Evolutionary conservation across 2,888 invertebrate genomes (phyloP), one percentile per base, ranked within the genome.

Genomic region (Microctonus brassicae): DNA sequence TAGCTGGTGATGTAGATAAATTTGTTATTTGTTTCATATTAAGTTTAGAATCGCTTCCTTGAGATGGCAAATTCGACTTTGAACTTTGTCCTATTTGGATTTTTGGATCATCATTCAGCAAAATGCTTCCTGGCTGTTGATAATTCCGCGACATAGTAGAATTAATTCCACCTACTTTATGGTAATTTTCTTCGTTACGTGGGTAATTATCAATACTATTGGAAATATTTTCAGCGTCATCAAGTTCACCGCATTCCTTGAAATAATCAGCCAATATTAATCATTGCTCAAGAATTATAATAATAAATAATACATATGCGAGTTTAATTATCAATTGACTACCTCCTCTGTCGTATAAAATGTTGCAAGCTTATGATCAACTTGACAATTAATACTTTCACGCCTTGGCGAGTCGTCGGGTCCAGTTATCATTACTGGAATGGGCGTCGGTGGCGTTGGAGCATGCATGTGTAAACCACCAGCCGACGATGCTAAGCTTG

Each of bases 391-490:
- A 72, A 81, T 75, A 70, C 84, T 83, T 77, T 85, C 80, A 34
- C 82, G 79, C 57, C 81, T 77, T 9, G 80, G 77, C 24, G 79
- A 80, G 60, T 85, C 84, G 26, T 88, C 88, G 1, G 89, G 88
- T 10, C 83, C 83, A 20, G 88, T 88, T 60, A 89, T 84, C 75
- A 86, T 88, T 22, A 89, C 88, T 62, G 89, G 88, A 75, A 89
- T 88, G 39, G 89, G 89, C 69, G 86, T 88, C 11, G 85, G 83
- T 39, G 87, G 86, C 53, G 91, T 91, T 79, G 91, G 90, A 39
- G 91, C 91, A 80, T 91, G 91, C 72, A 91, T 90, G 78, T 90
- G 90, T 63, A 86, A 72, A 39, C 86, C 84, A 47, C 84, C 83
- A 29, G 79, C 80, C 34, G 85, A 85, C 20, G 86, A 84, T 53